Evolutionary conservation across 2,797 vertebrate species (phyloP).

Genomic region (Nasua narica): DNA sequence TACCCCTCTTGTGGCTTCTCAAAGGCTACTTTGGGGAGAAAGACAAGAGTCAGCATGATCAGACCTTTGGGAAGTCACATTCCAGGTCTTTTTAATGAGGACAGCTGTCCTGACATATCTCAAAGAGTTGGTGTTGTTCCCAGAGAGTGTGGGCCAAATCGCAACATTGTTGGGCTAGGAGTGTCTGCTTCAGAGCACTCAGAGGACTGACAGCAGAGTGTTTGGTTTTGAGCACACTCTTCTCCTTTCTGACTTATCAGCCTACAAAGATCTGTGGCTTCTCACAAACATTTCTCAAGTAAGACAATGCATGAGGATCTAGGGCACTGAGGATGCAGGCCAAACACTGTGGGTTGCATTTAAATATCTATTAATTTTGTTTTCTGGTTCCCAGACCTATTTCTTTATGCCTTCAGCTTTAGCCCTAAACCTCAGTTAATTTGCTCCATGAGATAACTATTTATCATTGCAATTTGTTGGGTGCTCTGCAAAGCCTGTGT

Average conservation of each 20-base stretch:
- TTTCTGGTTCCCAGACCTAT: neutral
- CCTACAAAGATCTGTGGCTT: neutral
- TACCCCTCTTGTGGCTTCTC: neutral
- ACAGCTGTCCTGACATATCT: neutral
- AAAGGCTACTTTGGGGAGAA: neutral
- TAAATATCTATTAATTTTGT: slow-evolving; percentile 3
- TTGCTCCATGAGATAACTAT: neutral
- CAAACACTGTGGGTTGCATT: neutral
- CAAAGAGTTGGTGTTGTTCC: neutral
- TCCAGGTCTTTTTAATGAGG: neutral
- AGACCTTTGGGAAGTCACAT: neutral
- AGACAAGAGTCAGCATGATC: neutral
- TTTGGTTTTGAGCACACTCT: neutral
- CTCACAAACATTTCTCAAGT: neutral
- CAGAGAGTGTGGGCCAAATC: neutral
- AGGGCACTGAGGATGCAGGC: neutral
- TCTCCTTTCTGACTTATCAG: neutral
- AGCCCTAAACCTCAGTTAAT: neutral
- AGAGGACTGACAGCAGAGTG: neutral
- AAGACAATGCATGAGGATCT: neutral
- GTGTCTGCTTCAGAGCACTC: neutral
- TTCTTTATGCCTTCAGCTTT: neutral
- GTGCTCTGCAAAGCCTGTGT: neutral
- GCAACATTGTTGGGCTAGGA: neutral
- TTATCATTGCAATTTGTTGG: neutral